Percentiles rank a stretch among this genome's conserved stretches.
These are phyloP conservation scores for Chloroceryle inda DNA, from an alignment of 2,797 vertebrate species.

Conservation along the genomic window DNA sequence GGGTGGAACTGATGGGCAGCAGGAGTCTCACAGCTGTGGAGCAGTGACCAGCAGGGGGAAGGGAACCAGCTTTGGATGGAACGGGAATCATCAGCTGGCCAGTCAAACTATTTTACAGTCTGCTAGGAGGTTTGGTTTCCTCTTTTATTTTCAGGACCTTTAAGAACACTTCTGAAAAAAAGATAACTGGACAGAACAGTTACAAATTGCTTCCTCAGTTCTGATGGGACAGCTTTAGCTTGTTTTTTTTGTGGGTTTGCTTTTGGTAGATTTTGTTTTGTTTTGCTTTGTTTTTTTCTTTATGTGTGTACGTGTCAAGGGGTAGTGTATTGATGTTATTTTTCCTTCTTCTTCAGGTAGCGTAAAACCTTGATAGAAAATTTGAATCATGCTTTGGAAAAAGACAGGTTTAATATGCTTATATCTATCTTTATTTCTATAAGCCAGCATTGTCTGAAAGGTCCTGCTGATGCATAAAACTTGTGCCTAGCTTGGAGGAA, in stretches of 20 bases:
- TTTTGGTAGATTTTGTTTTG: neutral
- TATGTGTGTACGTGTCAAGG: accelerated
- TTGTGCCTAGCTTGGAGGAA: constrained; percentile 52
- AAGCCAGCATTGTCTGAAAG: constrained; percentile 61
- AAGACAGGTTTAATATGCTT: constrained; percentile 1
- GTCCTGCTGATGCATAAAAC: constrained; percentile 69
- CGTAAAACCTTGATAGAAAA: constrained; percentile 20
- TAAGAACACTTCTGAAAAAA: neutral
- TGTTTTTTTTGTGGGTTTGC: neutral
- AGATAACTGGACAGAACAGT: neutral
- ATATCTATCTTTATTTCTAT: constrained; percentile 71
- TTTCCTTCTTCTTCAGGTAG: constrained; percentile 37
- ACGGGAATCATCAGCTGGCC: neutral
- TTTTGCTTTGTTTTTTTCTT: neutral
- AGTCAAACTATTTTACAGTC: neutral
- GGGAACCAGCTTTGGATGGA: neutral
- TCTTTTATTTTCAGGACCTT: neutral
- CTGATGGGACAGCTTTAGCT: neutral
- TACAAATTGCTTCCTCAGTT: neutral
- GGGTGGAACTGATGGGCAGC: constrained; percentile 15
- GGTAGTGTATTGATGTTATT: neutral
- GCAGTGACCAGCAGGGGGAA: constrained; percentile 39
- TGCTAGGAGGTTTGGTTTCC: neutral
- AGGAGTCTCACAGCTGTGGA: constrained; percentile 18
- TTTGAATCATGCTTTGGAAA: constrained; percentile 44